A percentile compares a stretch with the other conserved stretches of the same genome.
Conservation (phyloP, 1,140 invertebrate species). For the Aphelinus certus region DNA sequence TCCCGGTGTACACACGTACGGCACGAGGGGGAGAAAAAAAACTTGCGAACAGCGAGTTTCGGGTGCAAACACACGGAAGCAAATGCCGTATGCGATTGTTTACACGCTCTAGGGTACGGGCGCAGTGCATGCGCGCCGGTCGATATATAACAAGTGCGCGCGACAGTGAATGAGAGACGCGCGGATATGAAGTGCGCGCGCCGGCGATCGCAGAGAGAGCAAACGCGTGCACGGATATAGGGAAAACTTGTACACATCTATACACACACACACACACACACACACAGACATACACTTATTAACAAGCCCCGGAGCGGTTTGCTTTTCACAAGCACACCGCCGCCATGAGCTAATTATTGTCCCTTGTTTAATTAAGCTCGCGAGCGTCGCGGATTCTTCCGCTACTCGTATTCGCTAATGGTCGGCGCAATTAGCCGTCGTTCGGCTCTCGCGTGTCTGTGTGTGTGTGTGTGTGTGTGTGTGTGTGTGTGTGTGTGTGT, state of each 20-base stretch:
- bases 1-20: no score
- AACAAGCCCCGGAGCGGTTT: not conserved
- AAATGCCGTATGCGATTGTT: no score
- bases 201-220: no score
- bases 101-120: no score
- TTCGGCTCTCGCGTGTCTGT: not conserved
- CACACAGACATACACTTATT: not conserved
- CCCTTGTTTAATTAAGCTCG: conserved; percentile 18
- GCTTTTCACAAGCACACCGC: not conserved
- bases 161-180: no score
- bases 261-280: not conserved
- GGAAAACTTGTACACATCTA: not conserved
- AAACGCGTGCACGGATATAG: no score
- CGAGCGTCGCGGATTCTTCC: not conserved
- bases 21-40: no score
- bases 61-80: no score
- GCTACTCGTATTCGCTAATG: conserved; percentile 18
- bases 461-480: not conserved
- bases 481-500: not conserved
- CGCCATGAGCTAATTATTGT: conserved; percentile 13
- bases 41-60: no score
- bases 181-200: no score
- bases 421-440: conserved; percentile 20
- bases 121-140: no score
- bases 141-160: no score